Evolutionary conservation across 2,797 vertebrate species (phyloP).

Genomic region (Bovichtus variegatus): DNA sequence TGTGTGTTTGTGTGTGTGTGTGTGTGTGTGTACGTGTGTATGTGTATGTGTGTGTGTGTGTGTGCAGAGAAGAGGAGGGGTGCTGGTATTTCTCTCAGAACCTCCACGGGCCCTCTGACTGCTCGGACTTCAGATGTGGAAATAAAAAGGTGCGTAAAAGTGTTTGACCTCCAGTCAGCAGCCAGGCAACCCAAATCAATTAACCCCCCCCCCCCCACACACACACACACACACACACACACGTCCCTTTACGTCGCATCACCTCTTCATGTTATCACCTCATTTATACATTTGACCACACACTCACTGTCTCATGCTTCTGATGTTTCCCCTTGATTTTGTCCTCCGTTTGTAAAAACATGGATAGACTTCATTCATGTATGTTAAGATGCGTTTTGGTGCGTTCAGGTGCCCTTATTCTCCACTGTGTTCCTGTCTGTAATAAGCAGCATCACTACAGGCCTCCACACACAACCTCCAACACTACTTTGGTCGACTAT

Average conservation of each 20-base stretch:
- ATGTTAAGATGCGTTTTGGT: slow-evolving; percentile 36
- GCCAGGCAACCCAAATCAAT: slow-evolving; percentile 15
- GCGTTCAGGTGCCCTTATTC: slow-evolving; percentile 41
- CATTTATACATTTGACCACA: background rate
- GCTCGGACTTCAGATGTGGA: slow-evolving; percentile 61
- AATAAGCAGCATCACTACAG: slow-evolving; percentile 38
- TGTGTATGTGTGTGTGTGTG: slow-evolving; percentile 47
- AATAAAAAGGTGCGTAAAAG: slow-evolving; percentile 45
- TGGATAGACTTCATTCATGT: background rate
- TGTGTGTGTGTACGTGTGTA: slow-evolving; percentile 47
- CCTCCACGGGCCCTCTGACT: slow-evolving; percentile 57
- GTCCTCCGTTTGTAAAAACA: slow-evolving; percentile 28
- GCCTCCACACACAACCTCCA: slow-evolving; percentile 55
- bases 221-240: too few relatives aligned
- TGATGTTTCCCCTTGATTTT: slow-evolving; percentile 1
- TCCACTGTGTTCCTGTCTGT: background rate
- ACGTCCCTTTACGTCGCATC: background rate
- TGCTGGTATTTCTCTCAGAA: slow-evolving; percentile 64
- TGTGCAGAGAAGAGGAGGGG: slow-evolving; percentile 39
- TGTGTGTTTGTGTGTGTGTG: slow-evolving; percentile 45
- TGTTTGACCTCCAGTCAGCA: slow-evolving; percentile 46
- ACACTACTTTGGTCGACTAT: slow-evolving; percentile 50
- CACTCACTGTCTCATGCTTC: background rate
- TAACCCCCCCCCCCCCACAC: background rate
- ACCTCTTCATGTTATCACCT: background rate